Evolutionary conservation across 2,113 vertebrate species (phyloP), one percentile per base, ranked within the genome.

Genomic region (Copsychus sechellarum): DNA sequence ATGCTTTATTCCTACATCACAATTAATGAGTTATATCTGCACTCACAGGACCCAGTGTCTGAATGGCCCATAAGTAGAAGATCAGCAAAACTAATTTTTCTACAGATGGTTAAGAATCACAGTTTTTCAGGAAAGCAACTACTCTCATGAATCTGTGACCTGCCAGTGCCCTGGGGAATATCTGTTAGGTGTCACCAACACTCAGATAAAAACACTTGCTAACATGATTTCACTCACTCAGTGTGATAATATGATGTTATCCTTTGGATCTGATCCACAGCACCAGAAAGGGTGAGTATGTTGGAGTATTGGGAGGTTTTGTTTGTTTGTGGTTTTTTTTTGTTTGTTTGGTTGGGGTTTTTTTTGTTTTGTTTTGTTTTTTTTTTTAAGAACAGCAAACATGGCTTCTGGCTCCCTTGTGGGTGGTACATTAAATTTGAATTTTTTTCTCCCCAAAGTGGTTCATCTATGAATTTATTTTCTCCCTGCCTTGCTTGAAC

Each of bases 161-260:
- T 70, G 34, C 14, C 54, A 58, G 54, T 81, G 82, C 94, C 67
- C 91, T 60, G 72, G 43, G 47, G 47, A 90, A 53, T 88, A 88
- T 64, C 76, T 95, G 88, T 50, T 50, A 90, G 88, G 79, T 86
- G 80, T 88, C 94, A 93, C 60, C 64, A 62, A n/a, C 72, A 60
- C 64, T 62, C 33, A 48, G 69, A 83, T 71, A 66, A 83, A 92
- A 83, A 67, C 8, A 0, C 56, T 90, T 83, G 76, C 38, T 86
- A 90, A 77, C 60, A 40, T 14, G 56, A 90, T 78, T 86, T 86
- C 72, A 40, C 18, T 90, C 74, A 43, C 43, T 50, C 45, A 4
- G 60, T 38, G 51, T 76, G 60, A 85, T 69, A 90, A 48, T 47
- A 47, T 25, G 51, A 93, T 77, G 71, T 58, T 93, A 94, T 45